phyloP scores from a whole-genome alignment of 2,797 vertebrate genomes.

The Rachycentron canadum region DNA sequence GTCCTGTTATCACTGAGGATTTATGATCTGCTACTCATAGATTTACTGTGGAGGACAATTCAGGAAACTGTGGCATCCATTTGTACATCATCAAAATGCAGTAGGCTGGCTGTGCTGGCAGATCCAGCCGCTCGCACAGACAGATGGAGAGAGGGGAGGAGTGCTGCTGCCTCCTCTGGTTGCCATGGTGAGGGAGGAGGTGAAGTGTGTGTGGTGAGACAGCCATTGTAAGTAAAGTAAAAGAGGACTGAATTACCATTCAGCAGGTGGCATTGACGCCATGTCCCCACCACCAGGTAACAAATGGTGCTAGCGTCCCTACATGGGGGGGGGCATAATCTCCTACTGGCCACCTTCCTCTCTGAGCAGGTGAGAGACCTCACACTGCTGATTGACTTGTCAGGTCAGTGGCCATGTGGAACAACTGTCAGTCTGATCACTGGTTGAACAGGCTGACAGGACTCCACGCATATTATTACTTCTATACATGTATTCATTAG shows the following conservation, averaged over 20 bases:
- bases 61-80: constrained; percentile 17
- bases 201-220: constrained; percentile 39
- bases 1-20: background rate
- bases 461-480: background rate
- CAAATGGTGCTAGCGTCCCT: constrained; percentile 55
- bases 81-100: constrained; percentile 37
- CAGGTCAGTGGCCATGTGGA: constrained; percentile 44
- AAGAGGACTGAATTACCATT: constrained; percentile 70
- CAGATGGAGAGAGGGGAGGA: constrained; percentile 54
- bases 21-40: background rate
- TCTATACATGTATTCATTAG: background rate
- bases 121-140: constrained; percentile 35
- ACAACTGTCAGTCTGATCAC: constrained; percentile 22
- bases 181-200: constrained; percentile 71
- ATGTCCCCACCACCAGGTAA: constrained; percentile 60
- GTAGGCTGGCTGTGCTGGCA: constrained; percentile 22
- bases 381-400: constrained; percentile 52
- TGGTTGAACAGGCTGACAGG: background rate
- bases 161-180: constrained; percentile 56
- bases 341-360: constrained; percentile 53
- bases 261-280: constrained; percentile 46
- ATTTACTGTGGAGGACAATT: constrained; percentile 29
- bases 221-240: constrained; percentile 54
- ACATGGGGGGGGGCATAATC: constrained; percentile 53
- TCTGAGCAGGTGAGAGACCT: constrained; percentile 37